A percentile compares a stretch with the other conserved stretches of the same genome.
phyloP scores from a whole-genome alignment of 2,797 vertebrate genomes.

The Acanthurus leucopareius region DNA sequence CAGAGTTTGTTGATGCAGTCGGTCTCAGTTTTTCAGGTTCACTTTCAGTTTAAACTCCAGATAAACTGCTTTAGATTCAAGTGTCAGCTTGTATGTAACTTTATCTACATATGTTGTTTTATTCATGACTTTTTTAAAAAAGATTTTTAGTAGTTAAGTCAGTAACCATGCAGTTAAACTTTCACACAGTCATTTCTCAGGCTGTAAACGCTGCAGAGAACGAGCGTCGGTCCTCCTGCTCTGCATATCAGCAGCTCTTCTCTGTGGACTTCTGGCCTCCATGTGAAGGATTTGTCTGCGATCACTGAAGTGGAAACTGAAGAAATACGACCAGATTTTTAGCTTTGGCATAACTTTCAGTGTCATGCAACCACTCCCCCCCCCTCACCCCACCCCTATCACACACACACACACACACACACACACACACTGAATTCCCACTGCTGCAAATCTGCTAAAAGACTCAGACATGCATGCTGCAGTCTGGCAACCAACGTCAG shows the following conservation, averaged over 20 bases:
- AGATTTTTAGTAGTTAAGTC: too few species aligned
- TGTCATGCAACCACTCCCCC: slow-evolving; percentile 3
- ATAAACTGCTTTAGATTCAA: too few species aligned
- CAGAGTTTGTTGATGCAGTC: too few species aligned
- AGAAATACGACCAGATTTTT: slow-evolving; percentile 75
- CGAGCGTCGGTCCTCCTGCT: slow-evolving; percentile 19
- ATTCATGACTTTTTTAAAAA: too few species aligned
- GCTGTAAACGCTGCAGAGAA: too few species aligned
- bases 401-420: background rate
- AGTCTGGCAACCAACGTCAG: slow-evolving; percentile 36
- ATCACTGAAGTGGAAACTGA: slow-evolving; percentile 61
- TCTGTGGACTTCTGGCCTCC: slow-evolving; percentile 31
- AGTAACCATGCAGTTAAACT: too few species aligned
- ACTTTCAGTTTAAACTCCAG: too few species aligned
- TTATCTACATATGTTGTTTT: too few species aligned
- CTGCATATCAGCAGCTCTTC: slow-evolving; percentile 48
- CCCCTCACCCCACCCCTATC: background rate
- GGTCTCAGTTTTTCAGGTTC: too few species aligned
- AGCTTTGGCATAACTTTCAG: slow-evolving; percentile 60
- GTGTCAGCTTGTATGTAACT: too few species aligned
- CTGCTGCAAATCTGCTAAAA: slow-evolving; percentile 65
- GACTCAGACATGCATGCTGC: slow-evolving; percentile 48
- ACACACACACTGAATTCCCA: slow-evolving; percentile 42
- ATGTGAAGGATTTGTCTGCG: slow-evolving; percentile 57
- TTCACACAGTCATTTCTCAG: slow-evolving; percentile 6